phyloP scores from a whole-genome alignment of 1,140 invertebrate genomes.

The Drosophila ambigua region DNA sequence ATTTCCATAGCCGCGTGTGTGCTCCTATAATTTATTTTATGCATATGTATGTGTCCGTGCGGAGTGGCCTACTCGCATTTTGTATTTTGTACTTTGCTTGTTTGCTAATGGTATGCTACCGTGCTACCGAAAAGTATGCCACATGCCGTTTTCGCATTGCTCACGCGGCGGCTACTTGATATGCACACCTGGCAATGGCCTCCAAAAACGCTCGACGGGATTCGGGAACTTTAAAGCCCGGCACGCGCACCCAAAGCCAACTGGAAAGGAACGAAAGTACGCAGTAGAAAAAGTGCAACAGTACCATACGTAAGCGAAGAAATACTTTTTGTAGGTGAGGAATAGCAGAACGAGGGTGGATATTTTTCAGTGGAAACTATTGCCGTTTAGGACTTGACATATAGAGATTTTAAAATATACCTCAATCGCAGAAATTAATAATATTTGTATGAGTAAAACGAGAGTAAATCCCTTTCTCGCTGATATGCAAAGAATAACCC shows the following conservation, averaged over 20 bases:
- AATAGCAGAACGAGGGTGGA: background rate
- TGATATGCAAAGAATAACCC: background rate
- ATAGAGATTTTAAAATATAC: too few species aligned
- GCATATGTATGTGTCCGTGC: constrained; percentile 50
- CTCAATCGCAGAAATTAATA: too few species aligned
- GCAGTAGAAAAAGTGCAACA: background rate
- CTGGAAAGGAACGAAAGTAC: constrained; percentile 34
- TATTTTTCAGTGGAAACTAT: too few species aligned
- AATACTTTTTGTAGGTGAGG: too few species aligned
- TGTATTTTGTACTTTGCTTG: constrained; percentile 27
- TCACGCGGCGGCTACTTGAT: constrained; percentile 71
- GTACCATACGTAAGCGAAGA: too few species aligned
- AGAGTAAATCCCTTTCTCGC: too few species aligned
- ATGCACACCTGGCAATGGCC: constrained; percentile 66
- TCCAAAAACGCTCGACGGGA: constrained; percentile 35
- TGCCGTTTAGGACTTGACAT: too few species aligned
- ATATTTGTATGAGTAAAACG: too few species aligned
- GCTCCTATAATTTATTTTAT: constrained; percentile 66
- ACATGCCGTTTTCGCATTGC: constrained; percentile 30
- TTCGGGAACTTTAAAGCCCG: constrained; percentile 54
- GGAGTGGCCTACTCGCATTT: constrained; percentile 20
- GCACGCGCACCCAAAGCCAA: constrained; percentile 42
- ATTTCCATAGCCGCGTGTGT: constrained; percentile 31
- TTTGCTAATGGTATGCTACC: constrained; percentile 62
- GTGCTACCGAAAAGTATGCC: constrained; percentile 56